Conservation (phyloP, 2,888 invertebrate genomes). For the Lypha dubia region DNA sequence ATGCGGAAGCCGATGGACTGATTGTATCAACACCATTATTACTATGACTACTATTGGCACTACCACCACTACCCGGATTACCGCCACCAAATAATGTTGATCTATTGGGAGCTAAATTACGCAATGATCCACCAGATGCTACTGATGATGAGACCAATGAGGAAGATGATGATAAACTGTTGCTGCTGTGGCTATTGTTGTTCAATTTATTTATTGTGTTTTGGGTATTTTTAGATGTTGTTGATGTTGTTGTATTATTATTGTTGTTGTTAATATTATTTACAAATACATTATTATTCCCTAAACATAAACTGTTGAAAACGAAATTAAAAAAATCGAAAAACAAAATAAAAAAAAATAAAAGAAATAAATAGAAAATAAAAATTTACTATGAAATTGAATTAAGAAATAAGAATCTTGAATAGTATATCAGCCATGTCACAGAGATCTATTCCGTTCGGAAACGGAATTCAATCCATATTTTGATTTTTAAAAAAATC, state of each 20-base stretch:
- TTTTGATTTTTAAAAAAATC: too few relatives aligned
- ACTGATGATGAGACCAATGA: constrained; percentile 72
- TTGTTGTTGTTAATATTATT: constrained; percentile 81
- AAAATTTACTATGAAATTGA: constrained; percentile 17
- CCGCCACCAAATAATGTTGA: constrained; percentile 80
- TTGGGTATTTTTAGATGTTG: constrained; percentile 69
- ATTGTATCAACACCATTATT: constrained; percentile 60
- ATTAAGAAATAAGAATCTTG: neutral
- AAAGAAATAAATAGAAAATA: constrained; percentile 68
- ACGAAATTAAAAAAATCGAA: constrained; percentile 64
- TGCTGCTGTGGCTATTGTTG: constrained; percentile 74
- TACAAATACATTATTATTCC: constrained; percentile 82
- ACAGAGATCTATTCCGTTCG: too few relatives aligned
- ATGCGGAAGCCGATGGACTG: constrained; percentile 72
- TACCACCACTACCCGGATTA: constrained; percentile 50
- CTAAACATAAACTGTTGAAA: constrained; percentile 82
- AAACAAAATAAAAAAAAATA: constrained; percentile 55
- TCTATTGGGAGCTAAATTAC: constrained; percentile 81
- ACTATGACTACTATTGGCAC: constrained; percentile 61
- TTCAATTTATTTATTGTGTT: constrained; percentile 73
- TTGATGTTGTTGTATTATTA: constrained; percentile 76
- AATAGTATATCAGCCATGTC: too few relatives aligned
- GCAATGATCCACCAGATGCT: constrained; percentile 74
- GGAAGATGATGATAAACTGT: constrained; percentile 67
- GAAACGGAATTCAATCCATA: too few relatives aligned